Percentiles rank a stretch among this genome's conserved stretches.
These are phyloP conservation scores for Tenthredo scrophulariae DNA, from an alignment of 2,888 invertebrate genomes.

Conservation along the genomic window DNA sequence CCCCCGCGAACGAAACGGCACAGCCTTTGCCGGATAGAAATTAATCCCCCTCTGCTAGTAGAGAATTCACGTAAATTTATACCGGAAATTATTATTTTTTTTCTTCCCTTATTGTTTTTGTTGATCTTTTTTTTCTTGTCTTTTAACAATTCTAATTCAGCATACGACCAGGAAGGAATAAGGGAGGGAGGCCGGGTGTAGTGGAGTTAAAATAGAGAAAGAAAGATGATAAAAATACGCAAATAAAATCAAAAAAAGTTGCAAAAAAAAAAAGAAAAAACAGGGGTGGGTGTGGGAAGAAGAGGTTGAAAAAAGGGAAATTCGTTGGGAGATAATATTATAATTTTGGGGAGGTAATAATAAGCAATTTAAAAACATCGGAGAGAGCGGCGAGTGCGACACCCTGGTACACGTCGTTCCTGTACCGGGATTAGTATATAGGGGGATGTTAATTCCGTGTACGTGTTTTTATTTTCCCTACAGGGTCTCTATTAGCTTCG, in stretches of 20 bases:
- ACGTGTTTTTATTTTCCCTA: slow-evolving; percentile 22
- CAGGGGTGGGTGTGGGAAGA: not conserved
- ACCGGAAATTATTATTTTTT: not conserved
- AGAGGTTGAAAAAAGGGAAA: not conserved
- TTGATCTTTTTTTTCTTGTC: not conserved
- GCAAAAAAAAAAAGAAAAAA: not conserved
- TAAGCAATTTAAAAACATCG: slow-evolving; percentile 57
- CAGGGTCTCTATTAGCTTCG: slow-evolving; percentile 29
- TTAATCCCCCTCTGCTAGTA: not conserved
- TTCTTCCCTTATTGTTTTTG: not conserved
- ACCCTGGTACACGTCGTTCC: slow-evolving; percentile 14
- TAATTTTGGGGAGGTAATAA: slow-evolving; percentile 52
- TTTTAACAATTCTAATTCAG: too few species aligned
- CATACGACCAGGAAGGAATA: too few species aligned
- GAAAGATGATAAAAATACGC: not conserved
- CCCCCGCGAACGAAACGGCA: not conserved
- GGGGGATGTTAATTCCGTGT: slow-evolving; percentile 47
- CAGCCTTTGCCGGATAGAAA: not conserved
- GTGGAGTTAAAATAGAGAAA: not conserved
- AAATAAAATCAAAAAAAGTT: not conserved
- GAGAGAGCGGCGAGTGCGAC: slow-evolving; percentile 21
- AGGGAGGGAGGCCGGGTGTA: not conserved
- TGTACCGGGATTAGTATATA: not conserved
- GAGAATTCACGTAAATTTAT: not conserved
- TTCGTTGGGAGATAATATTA: slow-evolving; percentile 48